A percentile compares a stretch with the other conserved stretches of the same genome.
Conservation (phyloP, 2,113 vertebrate genomes). For the Cryptotis parvus region DNA sequence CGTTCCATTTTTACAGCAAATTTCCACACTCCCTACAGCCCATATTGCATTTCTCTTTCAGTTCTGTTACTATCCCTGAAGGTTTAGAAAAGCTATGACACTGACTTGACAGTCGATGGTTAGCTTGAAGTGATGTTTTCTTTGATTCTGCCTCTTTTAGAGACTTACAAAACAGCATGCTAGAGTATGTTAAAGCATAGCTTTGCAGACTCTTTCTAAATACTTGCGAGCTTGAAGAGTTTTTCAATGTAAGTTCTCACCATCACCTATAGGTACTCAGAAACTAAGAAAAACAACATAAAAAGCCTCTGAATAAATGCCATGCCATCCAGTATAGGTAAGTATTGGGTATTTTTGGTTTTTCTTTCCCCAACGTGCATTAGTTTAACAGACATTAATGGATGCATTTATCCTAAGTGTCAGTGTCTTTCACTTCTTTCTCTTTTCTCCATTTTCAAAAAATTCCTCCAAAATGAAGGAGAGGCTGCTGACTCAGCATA, state of each 20-base stretch:
- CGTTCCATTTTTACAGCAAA: constrained; percentile 12
- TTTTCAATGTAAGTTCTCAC: not conserved
- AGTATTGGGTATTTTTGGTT: no score
- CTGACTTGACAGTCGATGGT: not conserved
- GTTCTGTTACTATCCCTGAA: not conserved
- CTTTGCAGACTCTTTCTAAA: not conserved
- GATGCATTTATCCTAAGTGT: not conserved
- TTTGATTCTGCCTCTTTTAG: not conserved
- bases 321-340: not conserved
- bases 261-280: not conserved
- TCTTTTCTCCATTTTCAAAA: not conserved
- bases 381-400: no score
- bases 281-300: not conserved
- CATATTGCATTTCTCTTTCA: not conserved
- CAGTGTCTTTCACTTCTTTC: not conserved
- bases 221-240: not conserved
- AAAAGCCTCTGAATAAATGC: not conserved
- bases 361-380: no score
- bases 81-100: not conserved
- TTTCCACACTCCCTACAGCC: not conserved
- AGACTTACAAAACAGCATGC: not conserved
- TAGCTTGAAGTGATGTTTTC: not conserved
- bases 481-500: not conserved
- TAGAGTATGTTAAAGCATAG: not conserved
- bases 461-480: not conserved